A percentile compares a stretch with the other conserved stretches of the same genome.
Evolutionary conservation across 2,888 invertebrate genomes (phyloP).

Genomic region (Pimpla rufipes): DNA sequence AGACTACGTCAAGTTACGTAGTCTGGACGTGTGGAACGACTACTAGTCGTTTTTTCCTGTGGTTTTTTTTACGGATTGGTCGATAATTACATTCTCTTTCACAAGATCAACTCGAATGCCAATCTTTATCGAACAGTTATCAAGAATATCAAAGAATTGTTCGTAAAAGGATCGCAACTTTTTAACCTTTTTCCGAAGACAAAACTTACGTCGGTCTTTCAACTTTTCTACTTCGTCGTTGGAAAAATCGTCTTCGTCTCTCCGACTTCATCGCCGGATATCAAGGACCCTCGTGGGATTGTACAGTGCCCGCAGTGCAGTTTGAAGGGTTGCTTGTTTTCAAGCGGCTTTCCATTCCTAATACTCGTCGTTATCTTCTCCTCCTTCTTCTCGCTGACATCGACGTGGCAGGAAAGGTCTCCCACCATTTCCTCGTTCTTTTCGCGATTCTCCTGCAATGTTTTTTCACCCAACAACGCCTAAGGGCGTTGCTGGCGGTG

Average conservation of each 20-base stretch:
- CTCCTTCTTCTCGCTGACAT: neutral
- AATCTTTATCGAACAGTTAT: too few relatives aligned
- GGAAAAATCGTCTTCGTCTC: too few relatives aligned
- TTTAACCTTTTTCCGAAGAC: too few relatives aligned
- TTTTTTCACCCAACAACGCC: neutral
- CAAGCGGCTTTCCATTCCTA: slow-evolving; percentile 1
- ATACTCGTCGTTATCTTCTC: slow-evolving; percentile 26
- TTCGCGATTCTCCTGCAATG: neutral
- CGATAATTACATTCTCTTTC: too few relatives aligned
- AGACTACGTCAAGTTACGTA: too few relatives aligned
- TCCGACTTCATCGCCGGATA: neutral
- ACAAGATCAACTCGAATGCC: too few relatives aligned
- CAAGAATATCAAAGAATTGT: too few relatives aligned
- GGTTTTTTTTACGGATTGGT: too few relatives aligned
- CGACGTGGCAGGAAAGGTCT: slow-evolving; percentile 5
- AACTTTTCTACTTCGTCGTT: neutral
- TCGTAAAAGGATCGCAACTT: too few relatives aligned
- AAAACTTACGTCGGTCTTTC: neutral
- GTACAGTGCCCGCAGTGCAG: neutral
- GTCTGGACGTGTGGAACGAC: too few relatives aligned
- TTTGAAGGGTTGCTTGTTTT: neutral
- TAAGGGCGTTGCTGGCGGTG: too few relatives aligned
- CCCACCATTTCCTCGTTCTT: neutral
- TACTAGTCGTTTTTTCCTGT: too few relatives aligned
- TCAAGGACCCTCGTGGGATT: neutral